These are phyloP conservation scores for Cenopis cana DNA, from an alignment of 2,888 invertebrate genomes.

Conservation along the genomic window DNA sequence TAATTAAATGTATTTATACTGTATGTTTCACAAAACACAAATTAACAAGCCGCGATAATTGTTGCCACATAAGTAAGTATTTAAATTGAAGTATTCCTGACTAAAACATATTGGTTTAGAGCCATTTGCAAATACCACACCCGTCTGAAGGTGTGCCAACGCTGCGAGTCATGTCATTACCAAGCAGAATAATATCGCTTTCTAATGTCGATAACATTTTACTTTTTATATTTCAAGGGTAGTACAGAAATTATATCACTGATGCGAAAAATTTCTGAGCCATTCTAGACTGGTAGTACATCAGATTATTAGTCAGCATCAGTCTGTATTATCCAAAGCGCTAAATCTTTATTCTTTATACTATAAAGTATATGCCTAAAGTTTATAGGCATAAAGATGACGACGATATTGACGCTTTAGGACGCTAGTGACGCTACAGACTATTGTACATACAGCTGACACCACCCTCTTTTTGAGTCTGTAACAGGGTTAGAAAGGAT, in stretches of 20 bases:
- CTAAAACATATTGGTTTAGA: slow-evolving; percentile 29
- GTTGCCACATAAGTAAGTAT: slow-evolving; percentile 17
- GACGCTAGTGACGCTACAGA: no score
- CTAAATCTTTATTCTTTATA: no score
- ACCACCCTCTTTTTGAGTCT: no score
- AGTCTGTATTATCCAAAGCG: no score
- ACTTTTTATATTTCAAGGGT: background rate
- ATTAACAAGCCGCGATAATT: slow-evolving; percentile 23
- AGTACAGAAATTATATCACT: background rate
- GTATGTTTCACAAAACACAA: background rate
- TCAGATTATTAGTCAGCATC: no score
- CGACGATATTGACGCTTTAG: no score
- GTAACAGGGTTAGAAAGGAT: no score
- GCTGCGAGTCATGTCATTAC: slow-evolving; percentile 51
- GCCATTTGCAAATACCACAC: slow-evolving; percentile 37
- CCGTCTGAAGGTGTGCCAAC: slow-evolving; percentile 51
- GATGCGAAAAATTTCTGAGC: background rate
- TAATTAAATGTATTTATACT: background rate
- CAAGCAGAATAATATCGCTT: slow-evolving; percentile 50
- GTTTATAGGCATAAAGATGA: no score
- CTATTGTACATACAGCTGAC: no score
- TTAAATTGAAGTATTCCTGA: slow-evolving; percentile 29
- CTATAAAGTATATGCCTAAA: no score
- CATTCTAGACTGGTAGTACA: no score
- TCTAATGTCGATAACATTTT: slow-evolving; percentile 69